Conservation (phyloP, 2,797 vertebrate species). For the Gymnoscopelus braueri region DNA sequence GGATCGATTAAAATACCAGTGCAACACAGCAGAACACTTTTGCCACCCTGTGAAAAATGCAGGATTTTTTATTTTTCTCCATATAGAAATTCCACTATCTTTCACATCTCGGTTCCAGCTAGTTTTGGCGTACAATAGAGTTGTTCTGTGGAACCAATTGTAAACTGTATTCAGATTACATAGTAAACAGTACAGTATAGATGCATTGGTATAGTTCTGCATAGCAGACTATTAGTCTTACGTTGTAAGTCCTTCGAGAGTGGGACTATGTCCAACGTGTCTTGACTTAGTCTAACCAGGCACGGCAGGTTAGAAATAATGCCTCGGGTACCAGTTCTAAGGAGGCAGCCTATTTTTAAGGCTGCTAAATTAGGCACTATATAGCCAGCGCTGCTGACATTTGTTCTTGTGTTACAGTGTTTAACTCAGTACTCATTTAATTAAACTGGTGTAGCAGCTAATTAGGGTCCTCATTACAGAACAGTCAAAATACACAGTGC, state of each 20-base stretch:
- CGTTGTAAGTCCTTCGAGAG: conserved; percentile 22
- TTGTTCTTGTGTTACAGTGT: conserved; percentile 53
- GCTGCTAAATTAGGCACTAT: conserved; percentile 47
- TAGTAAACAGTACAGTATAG: not conserved
- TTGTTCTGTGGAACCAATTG: not conserved
- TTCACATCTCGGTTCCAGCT: not conserved
- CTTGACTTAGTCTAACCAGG: conserved; percentile 24
- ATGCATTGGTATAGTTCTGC: not conserved
- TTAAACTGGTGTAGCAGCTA: conserved; percentile 63
- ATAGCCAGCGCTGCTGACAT: conserved; percentile 49
- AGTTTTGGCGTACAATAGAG: not conserved
- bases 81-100: not conserved
- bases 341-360: conserved; percentile 37
- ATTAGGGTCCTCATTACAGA: conserved; percentile 64
- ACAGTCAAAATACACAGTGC: conserved; percentile 42
- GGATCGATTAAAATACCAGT: conserved; percentile 34
- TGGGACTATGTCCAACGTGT: conserved; percentile 26
- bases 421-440: conserved; percentile 55
- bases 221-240: conserved; percentile 16
- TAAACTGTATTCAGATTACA: not conserved
- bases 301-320: conserved; percentile 26
- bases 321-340: conserved; percentile 20
- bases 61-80: not conserved
- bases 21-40: not conserved
- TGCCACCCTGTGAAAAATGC: not conserved